Conservation (phyloP, 2,888 invertebrate genomes). For the Spisula solida region DNA sequence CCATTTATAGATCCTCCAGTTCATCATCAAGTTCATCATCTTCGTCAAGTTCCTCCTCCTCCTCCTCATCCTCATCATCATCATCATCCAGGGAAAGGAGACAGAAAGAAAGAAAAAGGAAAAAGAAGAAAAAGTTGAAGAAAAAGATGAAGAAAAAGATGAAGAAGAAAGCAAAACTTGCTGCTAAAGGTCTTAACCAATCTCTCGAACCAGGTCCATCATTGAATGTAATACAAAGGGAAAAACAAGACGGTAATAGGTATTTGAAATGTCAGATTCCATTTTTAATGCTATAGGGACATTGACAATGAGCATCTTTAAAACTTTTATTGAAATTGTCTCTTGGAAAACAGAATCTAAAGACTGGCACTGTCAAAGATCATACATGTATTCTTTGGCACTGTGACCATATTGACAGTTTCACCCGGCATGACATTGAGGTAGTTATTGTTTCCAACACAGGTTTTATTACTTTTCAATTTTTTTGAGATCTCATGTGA, state of each 20-base stretch:
- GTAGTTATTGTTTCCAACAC: not conserved
- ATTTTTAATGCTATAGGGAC: not conserved
- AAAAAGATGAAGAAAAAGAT: constrained; percentile 71
- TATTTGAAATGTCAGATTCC: constrained; percentile 37
- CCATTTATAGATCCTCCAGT: constrained; percentile 13
- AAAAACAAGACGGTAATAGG: constrained; percentile 68
- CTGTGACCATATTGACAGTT: too few relatives aligned
- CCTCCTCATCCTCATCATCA: constrained; percentile 72
- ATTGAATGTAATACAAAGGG: not conserved
- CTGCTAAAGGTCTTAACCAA: constrained; percentile 39
- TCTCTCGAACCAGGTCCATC: constrained; percentile 30
- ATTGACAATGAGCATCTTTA: not conserved
- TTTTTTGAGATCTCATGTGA: too few relatives aligned
- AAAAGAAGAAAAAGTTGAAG: constrained; percentile 74
- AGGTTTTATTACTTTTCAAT: too few relatives aligned
- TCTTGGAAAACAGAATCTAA: not conserved
- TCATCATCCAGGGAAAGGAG: constrained; percentile 64
- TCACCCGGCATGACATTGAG: too few relatives aligned
- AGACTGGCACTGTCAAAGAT: not conserved
- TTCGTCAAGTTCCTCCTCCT: constrained; percentile 59
- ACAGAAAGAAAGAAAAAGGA: constrained; percentile 71
- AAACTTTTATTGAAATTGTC: not conserved
- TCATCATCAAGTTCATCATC: constrained; percentile 59
- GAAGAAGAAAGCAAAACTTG: constrained; percentile 64
- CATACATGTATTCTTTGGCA: not conserved